Base-by-base conservation (phyloP, 2,888 invertebrate genomes). In the Trichopoda pennipes region DNA sequence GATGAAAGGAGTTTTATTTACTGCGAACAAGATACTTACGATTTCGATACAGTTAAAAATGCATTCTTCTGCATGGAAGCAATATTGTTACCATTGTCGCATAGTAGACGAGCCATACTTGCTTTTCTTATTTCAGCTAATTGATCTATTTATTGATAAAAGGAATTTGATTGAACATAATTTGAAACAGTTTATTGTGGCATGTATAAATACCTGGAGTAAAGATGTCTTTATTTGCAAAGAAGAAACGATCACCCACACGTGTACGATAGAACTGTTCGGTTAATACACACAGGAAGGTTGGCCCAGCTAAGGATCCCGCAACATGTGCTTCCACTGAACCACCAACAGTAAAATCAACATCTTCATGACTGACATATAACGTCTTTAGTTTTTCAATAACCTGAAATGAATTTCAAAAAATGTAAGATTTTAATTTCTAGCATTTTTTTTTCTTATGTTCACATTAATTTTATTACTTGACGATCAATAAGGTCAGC, bases 221-320 rank as follows among this genome's bases (percentile, higher is more conserved):
- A 86, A 96, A 95, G 32, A 93, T 92, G 79, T 93, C 92, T 7
- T 94, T 93, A 85, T 94, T 94, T 90, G 96, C 96, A 87, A 94
- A 97, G 94, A 96, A 98, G 91, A 93, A 97, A 80, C 97, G 93
- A 91, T 98, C 98, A 0, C 96, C 97, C 10, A 94, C 95, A 86
- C 97, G 93, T 0, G 97, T 95, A 84, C 96, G 93, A 88, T 94
- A 95, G 92, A 98, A 98, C 91, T 98, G 97, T 88, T 96, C 96
- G 0, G 95, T 95, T 6, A 98, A 91, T 84, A 98, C 95, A 88
- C 97, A 97, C 3, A 96, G 93, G 93, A 95, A 97, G 0, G 97
- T 97, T 1, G 97, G 97, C 0, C 98, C 98, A 0, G 95, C 93
- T 60, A 95, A 92, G 0, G 97, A 94, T 0, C 95, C 96, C 0